Base-by-base conservation (phyloP, 1,140 invertebrate species). In the Lerema accius region DNA sequence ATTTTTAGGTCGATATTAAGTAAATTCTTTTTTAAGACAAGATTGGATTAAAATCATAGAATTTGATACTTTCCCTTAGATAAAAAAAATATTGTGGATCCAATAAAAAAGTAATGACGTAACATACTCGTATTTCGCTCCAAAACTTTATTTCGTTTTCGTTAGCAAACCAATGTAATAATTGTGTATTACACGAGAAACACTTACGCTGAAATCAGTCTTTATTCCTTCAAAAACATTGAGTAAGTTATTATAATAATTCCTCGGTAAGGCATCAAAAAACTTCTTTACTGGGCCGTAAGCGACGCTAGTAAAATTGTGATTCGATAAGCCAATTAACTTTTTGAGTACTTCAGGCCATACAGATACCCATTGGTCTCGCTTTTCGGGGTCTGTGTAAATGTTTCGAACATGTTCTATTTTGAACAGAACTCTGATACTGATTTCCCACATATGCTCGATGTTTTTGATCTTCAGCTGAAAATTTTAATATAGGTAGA, bases 381-480 rank as follows among this genome's bases (percentile, higher is more conserved):
- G 90, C 70, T 91, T 90, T 66, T 91, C 91, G 14, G 89, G 92
- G 61, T 93, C 93, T 26, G 92, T 93, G 81, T 91, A 94, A 28
- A 93, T 93, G 32, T 92, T 94, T 19, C 92, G 90, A 14, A 94
- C 87, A 61, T 94, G 92, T 14, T 93, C 86, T 63, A 94, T 91
- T 50, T 91, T 89, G 45, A 94, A 74, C 19, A 94, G 80, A 15
- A 92, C 87, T 35, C 93, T 82, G 0, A 92, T 73, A 15, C 93
- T 92, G 15, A 94, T 90, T 69, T 94, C 94, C 73, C 94, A 91
- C 19, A 92, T 92, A 69, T 92, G 92, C 71, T 93, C 92, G 79
- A 95, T 91, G 43, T 93, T 90, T 35, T 92, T 84, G 32, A 94
- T 90, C 62, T 93, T 91, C 1, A 92, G 84, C 89, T 94, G 81